Base-by-base conservation (phyloP, 2,888 invertebrate species). In the Eupithecia abbreviata region DNA sequence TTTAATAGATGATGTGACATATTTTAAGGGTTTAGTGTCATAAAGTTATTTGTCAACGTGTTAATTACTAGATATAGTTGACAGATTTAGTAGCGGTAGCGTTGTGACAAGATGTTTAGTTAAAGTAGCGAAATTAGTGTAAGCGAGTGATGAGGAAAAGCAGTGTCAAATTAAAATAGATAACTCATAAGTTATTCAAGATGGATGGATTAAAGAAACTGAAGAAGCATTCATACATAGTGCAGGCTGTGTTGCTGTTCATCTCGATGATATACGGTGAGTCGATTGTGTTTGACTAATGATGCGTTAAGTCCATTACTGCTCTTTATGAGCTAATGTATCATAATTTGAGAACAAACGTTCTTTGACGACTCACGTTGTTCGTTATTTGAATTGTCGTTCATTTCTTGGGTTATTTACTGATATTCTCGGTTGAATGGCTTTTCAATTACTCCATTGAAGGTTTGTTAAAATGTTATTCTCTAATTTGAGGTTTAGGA, bases 261-360 rank as follows among this genome's bases (percentile, higher is more conserved):
- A 83, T 93, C 79, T 91, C 93, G 18, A 91, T 93, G 90, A 92
- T 94, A 84, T 94, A 95, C 81, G 95, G 95, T 95, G 85, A 95
- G 95, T 67, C 55, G 73, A 86, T 85, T 86, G 79, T 85, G 75
- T 79, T 84, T 80, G 80, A 73, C 71, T 81, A 83, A 84, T 80
- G 85, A 83, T 82, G 80, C 85, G 77, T 81, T 4, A 73, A 83
- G 77, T 83, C 84, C 81, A 86, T 85, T 84, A 85, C 1, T 79
- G 75, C 43, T 78, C 77, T 81, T 80, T 72, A 77, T 77, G 49
- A 58, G 74, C 43, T 77, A 30, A 70, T 69, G 68, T 78, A 74
- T 74, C 66, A 78, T 49, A 73, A 74, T 78, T 51, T 71, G 41
- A 30, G 30, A 75, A 78, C 75, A 75, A 75, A 58, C 18, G 51